Evolutionary conservation across 2,888 invertebrate genomes (phyloP), one percentile per base, ranked within the genome.

Genomic region (Stomorhina lunata): DNA sequence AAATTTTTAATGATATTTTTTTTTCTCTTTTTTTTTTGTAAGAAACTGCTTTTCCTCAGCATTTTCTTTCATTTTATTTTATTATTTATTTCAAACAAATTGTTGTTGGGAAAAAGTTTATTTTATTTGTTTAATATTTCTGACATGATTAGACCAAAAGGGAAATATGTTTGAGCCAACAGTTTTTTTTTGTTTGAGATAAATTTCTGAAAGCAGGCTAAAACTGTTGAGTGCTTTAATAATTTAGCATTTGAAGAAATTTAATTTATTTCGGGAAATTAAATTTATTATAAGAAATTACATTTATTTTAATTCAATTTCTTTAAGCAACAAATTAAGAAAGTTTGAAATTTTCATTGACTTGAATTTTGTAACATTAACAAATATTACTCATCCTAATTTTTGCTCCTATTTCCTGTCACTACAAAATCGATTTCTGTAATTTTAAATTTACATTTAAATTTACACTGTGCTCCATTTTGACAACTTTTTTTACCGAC

Each of bases 1-100:
- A 71, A 27, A 80, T 71, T 57, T 76, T 80, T 80, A 76, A 80
- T 71, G 80, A 63, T 20, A 0, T 68, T 7, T 12, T n/a, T 71
- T 15, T 29, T 37, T 25, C 6, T 25, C n/a, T 40, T 7, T 34
- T n/a, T 40, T 37, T 25, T 17, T 25, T 17, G 37, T 12, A n/a
- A 37, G n/a, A 12, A 12, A 12, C 37, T 37, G 10, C n/a, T 37
- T 32, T 48, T 22, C 3, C 40, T 27, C 12, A 1, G 7, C 10
- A 12, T 37, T 37, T 10, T 6, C 20, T 29, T 37, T 22, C 5
- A 3, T 6, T 6, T 29, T 69, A 15, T 69, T 29, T 20, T 37
- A 22, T n/a, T 27, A 27, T 59, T 53, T 53, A 53, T 55, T 55
- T 43, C 9, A 20, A 22, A n/a, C 25, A 55, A 69, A 40, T 43